phyloP scores from a whole-genome alignment of 2,888 invertebrate species.

The Hemistola chrysoprasaria region DNA sequence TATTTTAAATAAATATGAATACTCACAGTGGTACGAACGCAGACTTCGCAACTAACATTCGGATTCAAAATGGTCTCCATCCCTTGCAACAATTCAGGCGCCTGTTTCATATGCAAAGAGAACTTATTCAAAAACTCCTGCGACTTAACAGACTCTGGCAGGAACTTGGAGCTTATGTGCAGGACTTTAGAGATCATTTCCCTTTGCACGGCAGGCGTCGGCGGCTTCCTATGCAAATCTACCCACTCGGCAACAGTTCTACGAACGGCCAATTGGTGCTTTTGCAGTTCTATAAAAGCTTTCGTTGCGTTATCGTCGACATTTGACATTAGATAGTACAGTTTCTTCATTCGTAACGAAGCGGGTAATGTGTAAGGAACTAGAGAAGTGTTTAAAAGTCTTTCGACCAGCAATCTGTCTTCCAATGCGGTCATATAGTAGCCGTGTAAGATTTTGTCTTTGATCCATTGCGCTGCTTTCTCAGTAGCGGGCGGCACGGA shows the following conservation, averaged over 20 bases:
- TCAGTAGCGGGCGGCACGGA: conserved; percentile 92
- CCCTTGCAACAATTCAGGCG: conserved; percentile 85
- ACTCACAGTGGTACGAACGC: conserved; percentile 93
- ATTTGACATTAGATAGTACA: conserved; percentile 95
- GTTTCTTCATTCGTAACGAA: conserved; percentile 94
- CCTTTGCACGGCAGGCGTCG: conserved; percentile 86
- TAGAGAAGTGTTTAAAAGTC: conserved; percentile 95
- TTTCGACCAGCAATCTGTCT: conserved; percentile 95
- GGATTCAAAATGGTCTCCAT: conserved; percentile 95
- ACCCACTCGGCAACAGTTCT: conserved; percentile 94
- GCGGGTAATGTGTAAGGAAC: conserved; percentile 96
- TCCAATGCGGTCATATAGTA: conserved; percentile 92
- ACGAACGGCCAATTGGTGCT: conserved; percentile 92
- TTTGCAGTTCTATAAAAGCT: conserved; percentile 91
- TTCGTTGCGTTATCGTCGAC: conserved; percentile 97
- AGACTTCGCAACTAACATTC: conserved; percentile 96
- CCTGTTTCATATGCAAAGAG: conserved; percentile 89
- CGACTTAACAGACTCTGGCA: conserved; percentile 96
- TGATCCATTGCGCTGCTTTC: conserved; percentile 97
- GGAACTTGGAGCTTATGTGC: conserved; percentile 87
- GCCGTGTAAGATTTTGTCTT: conserved; percentile 97
- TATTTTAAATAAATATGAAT: conserved; percentile 14
- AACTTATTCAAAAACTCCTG: conserved; percentile 93
- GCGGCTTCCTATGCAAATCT: conserved; percentile 89
- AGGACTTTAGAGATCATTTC: conserved; percentile 86